Conservation (phyloP, 1,140 invertebrate genomes). For the Idris sp. region DNA sequence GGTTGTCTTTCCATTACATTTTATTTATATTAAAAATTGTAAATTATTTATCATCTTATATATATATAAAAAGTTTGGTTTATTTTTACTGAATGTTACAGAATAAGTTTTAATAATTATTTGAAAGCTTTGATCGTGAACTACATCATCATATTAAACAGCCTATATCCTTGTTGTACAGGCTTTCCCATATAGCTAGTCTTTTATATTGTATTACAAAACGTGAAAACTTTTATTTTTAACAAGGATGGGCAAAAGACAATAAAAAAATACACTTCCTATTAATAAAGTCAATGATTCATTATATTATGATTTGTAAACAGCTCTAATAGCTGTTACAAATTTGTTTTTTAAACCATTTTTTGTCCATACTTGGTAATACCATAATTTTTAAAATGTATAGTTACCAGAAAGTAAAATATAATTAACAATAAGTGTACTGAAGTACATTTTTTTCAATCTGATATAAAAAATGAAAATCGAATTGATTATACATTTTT, state of each 20-base stretch:
- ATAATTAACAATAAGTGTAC: constrained; percentile 34
- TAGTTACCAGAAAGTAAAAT: constrained; percentile 44
- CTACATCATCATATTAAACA: constrained; percentile 26
- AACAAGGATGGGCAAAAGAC: constrained; percentile 54
- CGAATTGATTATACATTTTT: too few species aligned
- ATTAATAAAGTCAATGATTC: constrained; percentile 5
- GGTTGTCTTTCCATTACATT: too few species aligned
- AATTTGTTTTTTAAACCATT: constrained; percentile 6
- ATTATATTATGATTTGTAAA: constrained; percentile 1
- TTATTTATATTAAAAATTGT: neutral
- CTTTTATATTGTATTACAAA: constrained; percentile 56
- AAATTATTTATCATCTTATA: constrained; percentile 18
- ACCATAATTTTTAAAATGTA: constrained; percentile 30
- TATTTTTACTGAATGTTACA: constrained; percentile 22
- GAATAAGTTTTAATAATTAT: constrained; percentile 18
- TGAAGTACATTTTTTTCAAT: constrained; percentile 47
- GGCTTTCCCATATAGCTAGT: constrained; percentile 58
- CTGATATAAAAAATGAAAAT: constrained; percentile 25
- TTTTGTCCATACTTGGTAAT: constrained; percentile 53
- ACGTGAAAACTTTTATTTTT: constrained; percentile 25
- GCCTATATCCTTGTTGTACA: constrained; percentile 50
- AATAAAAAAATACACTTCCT: constrained; percentile 27
- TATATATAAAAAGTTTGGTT: constrained; percentile 17
- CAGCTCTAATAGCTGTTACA: neutral
- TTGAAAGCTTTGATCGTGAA: constrained; percentile 21